Evolutionary conservation across 2,797 vertebrate species (phyloP).

Genomic region (Xyrichtys novacula): DNA sequence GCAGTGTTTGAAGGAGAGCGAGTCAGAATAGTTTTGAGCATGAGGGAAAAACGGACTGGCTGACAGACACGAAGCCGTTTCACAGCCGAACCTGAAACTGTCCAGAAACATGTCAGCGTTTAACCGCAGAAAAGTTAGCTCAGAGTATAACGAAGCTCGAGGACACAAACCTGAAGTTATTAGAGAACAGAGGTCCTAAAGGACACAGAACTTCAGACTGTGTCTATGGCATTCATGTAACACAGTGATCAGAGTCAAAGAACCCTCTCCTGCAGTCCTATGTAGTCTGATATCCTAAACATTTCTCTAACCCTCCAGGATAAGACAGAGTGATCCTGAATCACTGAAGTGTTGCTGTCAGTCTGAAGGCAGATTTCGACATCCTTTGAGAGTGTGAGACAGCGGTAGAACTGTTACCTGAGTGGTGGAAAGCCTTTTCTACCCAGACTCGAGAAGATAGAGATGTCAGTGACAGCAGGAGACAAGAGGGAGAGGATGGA

Average conservation of each 20-base stretch:
- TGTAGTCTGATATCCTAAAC: no score
- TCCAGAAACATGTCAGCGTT: background rate
- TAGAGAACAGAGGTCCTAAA: no score
- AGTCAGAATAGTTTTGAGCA: background rate
- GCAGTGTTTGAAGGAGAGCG: background rate
- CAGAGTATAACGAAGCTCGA: no score
- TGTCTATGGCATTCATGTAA: no score
- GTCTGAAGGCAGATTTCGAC: slow-evolving; percentile 31
- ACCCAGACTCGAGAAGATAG: slow-evolving; percentile 40
- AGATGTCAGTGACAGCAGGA: slow-evolving; percentile 48
- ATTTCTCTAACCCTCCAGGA: no score
- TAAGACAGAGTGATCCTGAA: slow-evolving; percentile 3
- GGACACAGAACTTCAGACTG: no score
- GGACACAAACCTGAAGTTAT: no score
- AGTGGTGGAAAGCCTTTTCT: slow-evolving; percentile 55
- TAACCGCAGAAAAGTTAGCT: background rate
- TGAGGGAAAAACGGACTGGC: background rate
- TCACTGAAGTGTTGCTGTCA: slow-evolving; percentile 38
- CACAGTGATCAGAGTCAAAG: no score
- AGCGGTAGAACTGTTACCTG: slow-evolving; percentile 63
- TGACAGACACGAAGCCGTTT: background rate
- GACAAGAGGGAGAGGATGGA: slow-evolving; percentile 45
- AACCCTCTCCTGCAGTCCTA: no score
- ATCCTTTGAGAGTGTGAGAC: slow-evolving; percentile 41
- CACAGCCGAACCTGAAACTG: no score